Evolutionary conservation across 2,797 vertebrate genomes (phyloP).

Genomic region (Notolabrus celidotus): DNA sequence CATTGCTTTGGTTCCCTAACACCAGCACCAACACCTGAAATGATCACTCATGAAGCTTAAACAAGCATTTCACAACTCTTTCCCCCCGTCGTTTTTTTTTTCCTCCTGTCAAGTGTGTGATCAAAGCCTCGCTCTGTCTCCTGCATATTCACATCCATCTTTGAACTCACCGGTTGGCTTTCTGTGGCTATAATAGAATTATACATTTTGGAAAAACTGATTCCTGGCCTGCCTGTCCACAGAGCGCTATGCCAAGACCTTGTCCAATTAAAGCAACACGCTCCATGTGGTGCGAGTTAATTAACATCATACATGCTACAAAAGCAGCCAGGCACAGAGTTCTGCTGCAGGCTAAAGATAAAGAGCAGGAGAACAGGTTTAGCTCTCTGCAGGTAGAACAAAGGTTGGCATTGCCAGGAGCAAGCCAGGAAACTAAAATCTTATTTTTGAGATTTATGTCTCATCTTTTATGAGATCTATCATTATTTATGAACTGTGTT

Average conservation of each 20-base stretch:
- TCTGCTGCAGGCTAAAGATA: constrained; percentile 46
- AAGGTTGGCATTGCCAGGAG: constrained; percentile 25
- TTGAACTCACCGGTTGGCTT: constrained; percentile 57
- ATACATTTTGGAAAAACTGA: constrained; percentile 63
- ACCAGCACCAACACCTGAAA: constrained; percentile 22
- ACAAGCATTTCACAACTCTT: constrained; percentile 24
- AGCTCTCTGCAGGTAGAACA: constrained; percentile 29
- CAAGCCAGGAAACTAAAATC: neutral
- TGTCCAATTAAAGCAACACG: constrained; percentile 78
- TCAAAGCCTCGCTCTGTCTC: constrained; percentile 59
- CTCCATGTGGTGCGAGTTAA: constrained; percentile 78
- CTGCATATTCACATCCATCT: constrained; percentile 64
- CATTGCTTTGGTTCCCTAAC: constrained; percentile 40
- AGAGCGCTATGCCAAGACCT: constrained; percentile 68
- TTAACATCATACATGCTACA: constrained; percentile 73
- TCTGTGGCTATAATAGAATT: constrained; percentile 66
- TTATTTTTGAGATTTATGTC: constrained; percentile 41
- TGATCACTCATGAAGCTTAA: constrained; percentile 36
- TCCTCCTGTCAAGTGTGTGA: constrained; percentile 39
- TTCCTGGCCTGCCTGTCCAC: constrained; percentile 66
- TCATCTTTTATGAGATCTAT: constrained; percentile 38
- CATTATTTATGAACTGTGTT: constrained; percentile 23
- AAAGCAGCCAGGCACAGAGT: constrained; percentile 52
- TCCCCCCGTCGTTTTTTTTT: neutral
- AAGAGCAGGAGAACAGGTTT: constrained; percentile 36